Evolutionary conservation across 2,888 invertebrate species (phyloP), one percentile per base, ranked within the genome.

Genomic region (Dromius quadrimaculatus): DNA sequence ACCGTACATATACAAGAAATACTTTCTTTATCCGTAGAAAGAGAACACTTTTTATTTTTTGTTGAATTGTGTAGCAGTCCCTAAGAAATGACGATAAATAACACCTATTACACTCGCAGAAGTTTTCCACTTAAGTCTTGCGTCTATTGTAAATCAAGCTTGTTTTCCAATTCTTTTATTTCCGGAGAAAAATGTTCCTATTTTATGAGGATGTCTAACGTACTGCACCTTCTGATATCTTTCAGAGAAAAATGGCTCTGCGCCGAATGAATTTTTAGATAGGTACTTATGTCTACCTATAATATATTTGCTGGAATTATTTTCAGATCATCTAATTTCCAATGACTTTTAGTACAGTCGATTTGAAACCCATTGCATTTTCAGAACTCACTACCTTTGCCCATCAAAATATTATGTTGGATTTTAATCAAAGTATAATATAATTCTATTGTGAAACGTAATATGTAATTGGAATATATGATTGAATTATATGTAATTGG

Each of bases 1-100:
- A 28, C 36, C 57, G 13, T 68, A 38, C 41, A 23, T 65, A 50
- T 45, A 28, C 47, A 66, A 28, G 38, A 54, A 54, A 54, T 66
- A 66, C 65, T 50, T 32, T 47, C 47, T 54, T 34, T 66, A 66
- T 66, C 65, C 65, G 50, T 38, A 28, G 36, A 54, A 38, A 57
- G 41, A 66, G 57, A 23, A 54, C 41, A 57, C 54, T 41, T 41
- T 41, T 65, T 65, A 47, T 64, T 41, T 45, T 43, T 64, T 64
- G 20, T 23, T 64, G 38, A 41, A 38, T 41, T 50, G 47, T 50
- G 50, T 43, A 43, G 32, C 23, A 41, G 41, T 23, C 38, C 13
- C 54, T 66, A 23, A 36, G 54, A 36, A 66, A 66, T 54, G 63
- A 63, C 63, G 63, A 63, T 63, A 63, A 63, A 63, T 63, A 63